phyloP scores from a whole-genome alignment of 1,140 invertebrate species.

The Drosophila pseudoobscura region DNA sequence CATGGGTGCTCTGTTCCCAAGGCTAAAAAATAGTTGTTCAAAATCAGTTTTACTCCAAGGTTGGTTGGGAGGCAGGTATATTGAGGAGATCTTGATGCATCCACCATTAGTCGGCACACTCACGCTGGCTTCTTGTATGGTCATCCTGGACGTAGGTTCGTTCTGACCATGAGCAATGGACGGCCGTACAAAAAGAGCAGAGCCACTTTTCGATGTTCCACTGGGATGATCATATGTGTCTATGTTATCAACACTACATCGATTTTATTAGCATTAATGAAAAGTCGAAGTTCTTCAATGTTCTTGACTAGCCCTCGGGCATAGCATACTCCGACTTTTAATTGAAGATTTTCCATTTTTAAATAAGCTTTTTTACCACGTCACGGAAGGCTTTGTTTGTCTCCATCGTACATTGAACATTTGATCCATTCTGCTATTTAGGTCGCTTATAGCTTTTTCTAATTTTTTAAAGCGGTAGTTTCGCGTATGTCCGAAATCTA shows the following conservation, averaged over 20 bases:
- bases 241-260: too few relatives aligned
- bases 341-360: too few relatives aligned
- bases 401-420: too few relatives aligned
- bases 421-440: too few relatives aligned
- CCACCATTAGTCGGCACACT: conserved; percentile 3
- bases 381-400: too few relatives aligned
- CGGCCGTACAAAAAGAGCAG: background rate
- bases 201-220: conserved; percentile 12
- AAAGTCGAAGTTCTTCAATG: too few relatives aligned
- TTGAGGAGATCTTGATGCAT: conserved; percentile 6
- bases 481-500: conserved; percentile 21
- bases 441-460: too few relatives aligned
- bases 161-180: conserved; percentile 4
- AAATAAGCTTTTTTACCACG: too few relatives aligned
- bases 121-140: too few relatives aligned
- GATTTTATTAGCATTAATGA: too few relatives aligned
- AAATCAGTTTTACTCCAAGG: conserved; percentile 17
- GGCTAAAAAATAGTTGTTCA: background rate
- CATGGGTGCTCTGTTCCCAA: background rate
- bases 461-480: conserved; percentile 16
- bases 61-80: conserved; percentile 14
- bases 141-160: background rate
- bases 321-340: too few relatives aligned
- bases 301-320: too few relatives aligned
- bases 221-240: background rate